Evolutionary conservation across 2,888 invertebrate genomes (phyloP).

Genomic region (Achlya flavicornis): DNA sequence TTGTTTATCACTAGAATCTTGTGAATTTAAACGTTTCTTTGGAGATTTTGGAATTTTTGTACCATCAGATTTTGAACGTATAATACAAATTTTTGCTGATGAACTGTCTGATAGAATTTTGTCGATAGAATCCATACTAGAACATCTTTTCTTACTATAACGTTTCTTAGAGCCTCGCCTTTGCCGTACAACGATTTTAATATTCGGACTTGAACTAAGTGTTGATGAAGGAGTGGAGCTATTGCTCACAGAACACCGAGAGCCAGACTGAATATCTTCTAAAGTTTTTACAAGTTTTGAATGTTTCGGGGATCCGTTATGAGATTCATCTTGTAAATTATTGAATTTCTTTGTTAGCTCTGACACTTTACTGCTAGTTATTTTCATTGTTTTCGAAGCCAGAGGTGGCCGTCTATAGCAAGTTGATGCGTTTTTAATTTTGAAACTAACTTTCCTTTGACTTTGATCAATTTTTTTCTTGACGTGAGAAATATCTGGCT

Average conservation of each 20-base stretch:
- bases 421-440: conserved; percentile 80
- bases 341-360: conserved; percentile 88
- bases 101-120: conserved; percentile 60
- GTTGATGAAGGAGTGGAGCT: conserved; percentile 78
- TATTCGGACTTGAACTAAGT: conserved; percentile 75
- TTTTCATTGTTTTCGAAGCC: conserved; percentile 73
- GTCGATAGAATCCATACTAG: conserved; percentile 78
- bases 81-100: conserved; percentile 62
- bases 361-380: conserved; percentile 85
- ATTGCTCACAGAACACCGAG: conserved; percentile 63
- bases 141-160: conserved; percentile 77
- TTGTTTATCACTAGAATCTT: conserved; percentile 64
- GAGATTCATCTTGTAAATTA: conserved; percentile 81
- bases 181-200: conserved; percentile 77
- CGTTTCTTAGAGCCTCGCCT: conserved; percentile 76
- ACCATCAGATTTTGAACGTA: conserved; percentile 78
- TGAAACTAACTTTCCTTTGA: conserved; percentile 85
- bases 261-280: conserved; percentile 67
- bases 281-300: conserved; percentile 82
- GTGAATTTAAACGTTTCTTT: conserved; percentile 69
- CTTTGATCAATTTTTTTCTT: conserved; percentile 67
- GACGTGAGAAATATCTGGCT: conserved; percentile 46
- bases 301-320: conserved; percentile 72
- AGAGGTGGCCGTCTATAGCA: conserved; percentile 73
- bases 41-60: conserved; percentile 72